Base-by-base conservation (phyloP, 2,888 invertebrate species). In the Agriopis leucophaearia region DNA sequence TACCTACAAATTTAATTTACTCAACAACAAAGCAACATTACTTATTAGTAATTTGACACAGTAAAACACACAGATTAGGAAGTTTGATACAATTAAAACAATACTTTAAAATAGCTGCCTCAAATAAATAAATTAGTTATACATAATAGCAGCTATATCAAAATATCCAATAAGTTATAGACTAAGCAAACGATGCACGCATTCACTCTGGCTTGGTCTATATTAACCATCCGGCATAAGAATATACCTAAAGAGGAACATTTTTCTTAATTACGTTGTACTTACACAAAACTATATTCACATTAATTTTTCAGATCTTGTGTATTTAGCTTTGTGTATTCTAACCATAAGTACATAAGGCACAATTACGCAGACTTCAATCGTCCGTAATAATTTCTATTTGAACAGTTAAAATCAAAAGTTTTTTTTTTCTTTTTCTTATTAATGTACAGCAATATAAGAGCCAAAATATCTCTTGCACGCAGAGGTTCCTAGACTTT, bases 291-390 rank as follows among this genome's bases (percentile, higher is more conserved):
- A 51, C 51, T 47, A 36, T 52, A 1, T n/a, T 36, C 2, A 52
- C 54, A 16, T 54, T 8, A 0, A 12, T 40, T 40, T 12, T 40
- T 40, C 16, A 54, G 54, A 40, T 54, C 40, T 54, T 54, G 1
- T 54, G 16, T 40, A 54, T 36, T 52, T 15, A 36, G n/a, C 7
- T 13, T n/a, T n/a, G n/a, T n/a, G n/a, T n/a, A n/a, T 4, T 54
- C 10, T 16, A 54, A 38, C n/a, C 13, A 0, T 59, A 38, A 16
- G 50, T 13, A 38, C 16, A 51, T 51, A 64, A 64, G 64, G 64
- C 64, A 54, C 54, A 40, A 54, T 54, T 52, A 52, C n/a, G 15
- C 38, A 38, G n/a, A 38, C 16, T 40, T 54, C 16, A 54, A 36
- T 36, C n/a, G 36, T 7, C 8, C 15, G 2, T 7, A 51, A 13